Conservation (phyloP, 1,140 invertebrate species). For the Whitmania pigra region DNA sequence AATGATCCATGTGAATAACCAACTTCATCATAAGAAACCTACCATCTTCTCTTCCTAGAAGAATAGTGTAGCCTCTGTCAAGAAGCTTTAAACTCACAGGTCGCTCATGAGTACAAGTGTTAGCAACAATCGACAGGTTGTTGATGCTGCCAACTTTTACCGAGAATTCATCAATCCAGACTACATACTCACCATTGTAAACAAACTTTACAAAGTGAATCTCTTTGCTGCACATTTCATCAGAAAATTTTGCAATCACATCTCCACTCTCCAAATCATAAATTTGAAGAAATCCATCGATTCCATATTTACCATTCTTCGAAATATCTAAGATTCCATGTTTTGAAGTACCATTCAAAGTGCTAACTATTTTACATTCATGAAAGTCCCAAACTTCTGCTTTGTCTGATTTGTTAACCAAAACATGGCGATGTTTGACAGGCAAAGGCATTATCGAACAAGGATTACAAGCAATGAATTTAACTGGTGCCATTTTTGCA, state of each 20-base stretch:
- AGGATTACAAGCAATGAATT: slow-evolving; percentile 9
- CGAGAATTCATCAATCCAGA: slow-evolving; percentile 22
- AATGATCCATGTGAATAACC: not conserved
- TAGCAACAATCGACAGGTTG: slow-evolving; percentile 7
- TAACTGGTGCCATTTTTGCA: slow-evolving; percentile 4
- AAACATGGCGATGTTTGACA: slow-evolving; percentile 13
- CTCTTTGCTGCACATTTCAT: slow-evolving; percentile 10
- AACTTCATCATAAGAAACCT: slow-evolving; percentile 22
- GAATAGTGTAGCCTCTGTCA: slow-evolving; percentile 20
- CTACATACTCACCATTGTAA: slow-evolving; percentile 18
- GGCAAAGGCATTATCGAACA: slow-evolving; percentile 15
- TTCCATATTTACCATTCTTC: slow-evolving; percentile 20
- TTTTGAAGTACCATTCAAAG: slow-evolving; percentile 16
- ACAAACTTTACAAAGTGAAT: slow-evolving; percentile 19
- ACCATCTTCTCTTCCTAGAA: slow-evolving; percentile 24
- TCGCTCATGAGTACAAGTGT: slow-evolving; percentile 22
- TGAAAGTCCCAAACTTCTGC: slow-evolving; percentile 18
- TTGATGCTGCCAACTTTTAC: slow-evolving; percentile 17
- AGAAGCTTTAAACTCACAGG: slow-evolving; percentile 17
- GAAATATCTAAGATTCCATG: slow-evolving; percentile 22
- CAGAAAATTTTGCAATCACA: not conserved
- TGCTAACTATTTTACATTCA: slow-evolving; percentile 11
- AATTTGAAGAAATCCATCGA: slow-evolving; percentile 23
- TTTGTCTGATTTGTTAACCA: slow-evolving; percentile 13
- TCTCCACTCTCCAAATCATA: slow-evolving; percentile 1